phyloP scores from a whole-genome alignment of 1,140 invertebrate genomes.

The Musca vetustissima region DNA sequence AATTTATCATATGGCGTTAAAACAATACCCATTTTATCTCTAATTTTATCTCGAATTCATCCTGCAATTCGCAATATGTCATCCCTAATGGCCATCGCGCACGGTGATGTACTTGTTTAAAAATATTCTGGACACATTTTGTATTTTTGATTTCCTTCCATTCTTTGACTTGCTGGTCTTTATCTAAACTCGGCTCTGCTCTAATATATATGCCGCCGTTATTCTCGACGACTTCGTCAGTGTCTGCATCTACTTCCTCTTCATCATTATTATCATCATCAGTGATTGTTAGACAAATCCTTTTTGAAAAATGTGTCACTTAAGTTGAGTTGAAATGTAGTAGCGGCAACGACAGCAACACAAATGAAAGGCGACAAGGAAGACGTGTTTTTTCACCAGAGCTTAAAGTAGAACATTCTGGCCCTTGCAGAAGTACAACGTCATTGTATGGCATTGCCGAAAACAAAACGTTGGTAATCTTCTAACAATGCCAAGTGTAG shows the following conservation, averaged over 20 bases:
- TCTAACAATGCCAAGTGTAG: neutral
- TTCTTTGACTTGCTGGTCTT: no score
- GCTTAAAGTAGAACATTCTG: neutral
- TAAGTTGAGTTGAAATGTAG: slow-evolving; percentile 14
- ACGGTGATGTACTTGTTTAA: neutral
- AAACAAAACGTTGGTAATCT: neutral
- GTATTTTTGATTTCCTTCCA: neutral
- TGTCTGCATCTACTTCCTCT: neutral
- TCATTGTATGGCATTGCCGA: neutral
- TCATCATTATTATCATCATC: neutral
- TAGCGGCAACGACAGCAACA: neutral
- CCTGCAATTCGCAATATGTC: no score
- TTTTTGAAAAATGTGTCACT: slow-evolving; percentile 21
- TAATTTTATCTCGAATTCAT: no score
- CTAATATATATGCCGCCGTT: neutral
- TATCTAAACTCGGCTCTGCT: no score
- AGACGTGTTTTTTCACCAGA: neutral
- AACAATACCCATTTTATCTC: no score
- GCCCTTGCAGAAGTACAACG: neutral
- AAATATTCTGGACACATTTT: slow-evolving; percentile 18
- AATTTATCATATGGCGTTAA: no score
- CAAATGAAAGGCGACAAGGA: neutral
- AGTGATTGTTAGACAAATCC: slow-evolving; percentile 20
- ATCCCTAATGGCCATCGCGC: no score
- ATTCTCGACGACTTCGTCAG: no score